Base-by-base conservation (phyloP, 2,888 invertebrate genomes). In the Sinohyriopsis cumingii region DNA sequence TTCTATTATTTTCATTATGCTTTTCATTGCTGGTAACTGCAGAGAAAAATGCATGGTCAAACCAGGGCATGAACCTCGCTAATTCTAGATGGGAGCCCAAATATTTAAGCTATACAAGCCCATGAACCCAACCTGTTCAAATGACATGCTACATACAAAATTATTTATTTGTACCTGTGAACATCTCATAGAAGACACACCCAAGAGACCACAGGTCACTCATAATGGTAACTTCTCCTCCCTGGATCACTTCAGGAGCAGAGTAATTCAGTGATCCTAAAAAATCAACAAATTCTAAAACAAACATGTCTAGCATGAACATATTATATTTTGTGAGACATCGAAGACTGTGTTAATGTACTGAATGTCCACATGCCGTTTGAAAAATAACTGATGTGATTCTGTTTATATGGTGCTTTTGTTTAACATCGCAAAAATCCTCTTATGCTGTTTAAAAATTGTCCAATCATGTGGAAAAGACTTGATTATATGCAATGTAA, bases 141-240 rank as follows among this genome's bases (percentile, higher is more conserved):
- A 15, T 45, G 15, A 45, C 45, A 12, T 45, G 15, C 9, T 45
- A 45, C 45, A 45, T 45, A 45, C 33, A 65, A 55, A 69, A 33
- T 62, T 28, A 61, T 28, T 28, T 54, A 54, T 19, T 59, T 67
- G 67, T 77, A 87, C 90, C 90, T 72, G 89, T 86, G 72, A 85
- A 90, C 86, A 90, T 85, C 71, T 90, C 87, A 80, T 88, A 90
- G 56, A 90, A 71, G 24, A 90, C 82, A 81, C 88, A 89, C 18
- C 90, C 90, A 6, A 90, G 82, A 5, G 89, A 86, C 89, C 90
- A 90, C 12, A 90, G 76, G 77, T 90, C 90, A 81, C 84, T 86
- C 28, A 81, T 69, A 18, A 88, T 80, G 18, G 83, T 83, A 28
- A 84, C 77, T 60, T 84, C 84, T 65, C 77, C 84, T n/a, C 86